A percentile compares a stretch with the other conserved stretches of the same genome.
Evolutionary conservation across 2,888 invertebrate species (phyloP).

Genomic region (Lepidochitona cinerea): DNA sequence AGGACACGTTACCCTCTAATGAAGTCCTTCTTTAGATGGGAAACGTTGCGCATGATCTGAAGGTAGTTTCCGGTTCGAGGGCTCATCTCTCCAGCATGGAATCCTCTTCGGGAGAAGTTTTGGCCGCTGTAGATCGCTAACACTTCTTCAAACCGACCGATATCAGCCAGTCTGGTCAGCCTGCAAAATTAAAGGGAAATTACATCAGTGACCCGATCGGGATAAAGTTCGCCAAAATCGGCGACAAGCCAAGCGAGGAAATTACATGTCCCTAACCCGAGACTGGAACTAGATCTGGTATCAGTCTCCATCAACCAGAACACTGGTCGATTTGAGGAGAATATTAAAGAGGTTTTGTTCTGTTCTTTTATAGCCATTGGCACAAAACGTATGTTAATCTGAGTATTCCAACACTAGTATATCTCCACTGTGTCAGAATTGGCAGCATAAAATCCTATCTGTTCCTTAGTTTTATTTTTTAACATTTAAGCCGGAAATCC

Average conservation of each 20-base stretch:
- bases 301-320: too few species aligned
- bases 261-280: neutral
- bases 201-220: neutral
- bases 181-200: constrained; percentile 8
- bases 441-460: too few species aligned
- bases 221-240: neutral
- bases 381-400: too few species aligned
- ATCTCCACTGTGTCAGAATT: too few species aligned
- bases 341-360: too few species aligned
- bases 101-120: neutral
- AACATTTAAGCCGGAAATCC: too few species aligned
- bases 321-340: too few species aligned
- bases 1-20: constrained; percentile 6
- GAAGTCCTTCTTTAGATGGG: constrained; percentile 7
- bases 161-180: constrained; percentile 4
- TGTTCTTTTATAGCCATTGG: too few species aligned
- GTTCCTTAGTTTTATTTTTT: too few species aligned
- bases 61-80: neutral
- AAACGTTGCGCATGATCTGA: neutral
- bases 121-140: neutral
- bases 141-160: neutral
- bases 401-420: too few species aligned
- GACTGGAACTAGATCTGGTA: too few species aligned
- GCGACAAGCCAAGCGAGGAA: neutral
- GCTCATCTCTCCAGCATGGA: neutral